Percentiles rank a stretch among this genome's conserved stretches.
These are phyloP conservation scores for Irena cyanogastra DNA, from an alignment of 2,113 vertebrate genomes.

Conservation along the genomic window DNA sequence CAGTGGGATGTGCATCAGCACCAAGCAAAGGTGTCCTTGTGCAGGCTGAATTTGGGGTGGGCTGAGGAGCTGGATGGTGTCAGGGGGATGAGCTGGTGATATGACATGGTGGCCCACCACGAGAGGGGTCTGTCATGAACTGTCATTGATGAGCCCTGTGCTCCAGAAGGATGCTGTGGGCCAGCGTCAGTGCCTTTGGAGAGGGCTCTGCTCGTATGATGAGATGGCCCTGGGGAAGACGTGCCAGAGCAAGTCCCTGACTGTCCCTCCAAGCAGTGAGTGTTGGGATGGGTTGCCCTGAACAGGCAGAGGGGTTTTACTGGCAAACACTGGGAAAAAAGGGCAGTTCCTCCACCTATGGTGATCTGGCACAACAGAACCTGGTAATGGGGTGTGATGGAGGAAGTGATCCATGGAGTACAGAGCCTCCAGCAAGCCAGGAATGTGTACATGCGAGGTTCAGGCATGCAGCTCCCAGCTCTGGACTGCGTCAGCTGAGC, in stretches of 20 bases:
- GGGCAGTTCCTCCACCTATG: background rate
- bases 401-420: background rate
- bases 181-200: background rate
- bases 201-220: background rate
- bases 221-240: rapidly evolving
- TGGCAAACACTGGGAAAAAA: background rate
- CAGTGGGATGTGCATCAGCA: background rate
- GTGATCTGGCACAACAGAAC: background rate
- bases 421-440: background rate
- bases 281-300: rapidly evolving
- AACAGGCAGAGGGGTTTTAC: background rate
- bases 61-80: background rate
- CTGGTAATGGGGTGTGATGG: background rate
- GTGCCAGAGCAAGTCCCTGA: background rate
- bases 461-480: background rate
- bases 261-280: background rate
- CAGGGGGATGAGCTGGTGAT: background rate
- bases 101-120: background rate
- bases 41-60: background rate
- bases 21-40: background rate
- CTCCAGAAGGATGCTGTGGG: background rate
- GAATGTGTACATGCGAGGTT: background rate
- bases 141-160: background rate
- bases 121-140: background rate
- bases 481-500: background rate